Evolutionary conservation across 2,113 vertebrate genomes (phyloP).

Genomic region (Daphoenositta chrysoptera): DNA sequence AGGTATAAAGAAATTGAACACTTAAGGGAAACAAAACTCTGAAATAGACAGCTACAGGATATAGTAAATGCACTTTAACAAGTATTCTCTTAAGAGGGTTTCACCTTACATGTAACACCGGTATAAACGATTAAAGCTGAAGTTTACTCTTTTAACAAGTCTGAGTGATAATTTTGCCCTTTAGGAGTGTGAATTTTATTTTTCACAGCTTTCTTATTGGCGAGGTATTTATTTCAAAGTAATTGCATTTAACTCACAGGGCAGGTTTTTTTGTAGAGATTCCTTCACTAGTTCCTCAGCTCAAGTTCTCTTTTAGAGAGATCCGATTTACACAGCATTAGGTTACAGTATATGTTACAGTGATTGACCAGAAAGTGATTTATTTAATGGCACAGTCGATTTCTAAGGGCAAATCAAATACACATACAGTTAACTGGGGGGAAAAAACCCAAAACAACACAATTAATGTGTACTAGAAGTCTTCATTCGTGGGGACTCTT

Average conservation of each 20-base stretch:
- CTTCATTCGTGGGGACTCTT: neutral
- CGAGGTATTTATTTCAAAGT: conserved; percentile 49
- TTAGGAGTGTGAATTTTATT: conserved; percentile 69
- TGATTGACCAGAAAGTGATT: conserved; percentile 55
- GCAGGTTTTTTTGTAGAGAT: neutral
- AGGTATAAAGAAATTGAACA: conserved; percentile 17
- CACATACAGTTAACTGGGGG: neutral
- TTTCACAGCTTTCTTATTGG: conserved; percentile 69
- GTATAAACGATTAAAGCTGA: conserved; percentile 56
- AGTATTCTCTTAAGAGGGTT: conserved; percentile 69
- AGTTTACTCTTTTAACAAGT: conserved; percentile 71
- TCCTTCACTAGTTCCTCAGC: neutral
- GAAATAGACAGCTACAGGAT: conserved; percentile 37
- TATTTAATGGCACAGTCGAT: conserved; percentile 30
- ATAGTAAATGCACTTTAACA: conserved; percentile 56
- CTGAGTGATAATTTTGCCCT: conserved; percentile 72
- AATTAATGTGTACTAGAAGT: neutral
- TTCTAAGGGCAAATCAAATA: conserved; percentile 43
- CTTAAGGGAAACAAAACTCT: conserved; percentile 50
- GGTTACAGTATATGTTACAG: conserved; percentile 51
- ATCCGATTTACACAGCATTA: conserved; percentile 52
- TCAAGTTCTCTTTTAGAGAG: conserved; percentile 39
- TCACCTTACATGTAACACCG: conserved; percentile 62
- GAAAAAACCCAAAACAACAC: neutral
- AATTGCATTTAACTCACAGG: conserved; percentile 10